A percentile compares a stretch with the other conserved stretches of the same genome.
These are phyloP conservation scores for Lagocephalus sceleratus DNA, from an alignment of 2,797 vertebrate species.

Conservation along the genomic window DNA sequence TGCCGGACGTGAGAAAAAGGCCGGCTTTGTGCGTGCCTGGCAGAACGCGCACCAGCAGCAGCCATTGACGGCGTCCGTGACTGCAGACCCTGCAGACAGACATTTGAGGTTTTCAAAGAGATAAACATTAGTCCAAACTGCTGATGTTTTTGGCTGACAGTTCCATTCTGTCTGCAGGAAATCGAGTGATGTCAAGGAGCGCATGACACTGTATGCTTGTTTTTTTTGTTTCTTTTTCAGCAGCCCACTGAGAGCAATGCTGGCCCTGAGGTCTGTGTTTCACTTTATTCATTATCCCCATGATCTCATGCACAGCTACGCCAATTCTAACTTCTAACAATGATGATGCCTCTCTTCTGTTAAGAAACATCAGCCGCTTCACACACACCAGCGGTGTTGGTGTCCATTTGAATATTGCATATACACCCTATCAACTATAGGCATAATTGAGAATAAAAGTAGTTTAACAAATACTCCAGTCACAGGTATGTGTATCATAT, in stretches of 20 bases:
- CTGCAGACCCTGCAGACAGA: constrained; percentile 34
- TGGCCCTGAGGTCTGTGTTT: constrained; percentile 22
- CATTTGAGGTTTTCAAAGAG: constrained; percentile 30
- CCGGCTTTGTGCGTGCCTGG: constrained; percentile 39
- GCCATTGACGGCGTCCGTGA: constrained; percentile 48
- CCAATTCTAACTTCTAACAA: constrained; percentile 13
- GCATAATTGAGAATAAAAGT: no score
- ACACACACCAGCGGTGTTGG: no score
- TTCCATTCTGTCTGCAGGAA: constrained; percentile 51
- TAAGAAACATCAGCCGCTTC: not conserved
- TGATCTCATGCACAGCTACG: constrained; percentile 32
- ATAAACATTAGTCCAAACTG: constrained; percentile 39
- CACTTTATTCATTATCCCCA: constrained; percentile 21
- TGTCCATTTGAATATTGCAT: no score
- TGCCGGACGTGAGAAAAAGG: constrained; percentile 1
- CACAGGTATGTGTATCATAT: no score
- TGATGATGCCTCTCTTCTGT: not conserved
- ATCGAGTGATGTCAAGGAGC: constrained; percentile 54
- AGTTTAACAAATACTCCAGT: no score
- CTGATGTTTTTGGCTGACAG: constrained; percentile 56
- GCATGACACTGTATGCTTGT: constrained; percentile 45
- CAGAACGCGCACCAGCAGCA: constrained; percentile 16
- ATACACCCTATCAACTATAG: no score
- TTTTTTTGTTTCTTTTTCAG: constrained; percentile 31
- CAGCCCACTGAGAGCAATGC: constrained; percentile 29